Evolutionary conservation across 2,888 invertebrate species (phyloP).

Genomic region (Zootermopsis nevadensis): DNA sequence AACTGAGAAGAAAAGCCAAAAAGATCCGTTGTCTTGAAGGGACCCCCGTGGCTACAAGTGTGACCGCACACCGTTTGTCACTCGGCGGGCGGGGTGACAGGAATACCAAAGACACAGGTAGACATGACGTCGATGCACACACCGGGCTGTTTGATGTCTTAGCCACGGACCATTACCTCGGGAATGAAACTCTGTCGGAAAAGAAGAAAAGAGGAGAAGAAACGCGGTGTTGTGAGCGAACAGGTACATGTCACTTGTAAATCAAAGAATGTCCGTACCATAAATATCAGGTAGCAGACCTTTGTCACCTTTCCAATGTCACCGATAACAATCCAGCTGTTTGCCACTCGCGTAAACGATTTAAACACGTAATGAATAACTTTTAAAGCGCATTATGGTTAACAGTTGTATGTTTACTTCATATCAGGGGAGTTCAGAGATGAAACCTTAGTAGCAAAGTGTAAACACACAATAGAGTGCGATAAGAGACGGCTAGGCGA

Average conservation of each 20-base stretch:
- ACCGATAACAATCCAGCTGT: conserved; percentile 18
- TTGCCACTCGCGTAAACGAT: background rate
- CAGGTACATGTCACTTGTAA: conserved; percentile 3
- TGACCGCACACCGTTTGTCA: conserved; percentile 47
- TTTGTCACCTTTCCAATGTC: background rate
- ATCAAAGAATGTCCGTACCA: background rate
- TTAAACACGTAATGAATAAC: background rate
- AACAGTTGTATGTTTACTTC: background rate
- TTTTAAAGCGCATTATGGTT: background rate
- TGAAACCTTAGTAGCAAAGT: no score
- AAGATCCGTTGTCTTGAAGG: background rate
- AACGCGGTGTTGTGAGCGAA: background rate
- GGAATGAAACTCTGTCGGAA: conserved; percentile 40
- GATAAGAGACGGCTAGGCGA: no score
- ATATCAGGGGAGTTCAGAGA: no score
- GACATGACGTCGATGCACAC: background rate
- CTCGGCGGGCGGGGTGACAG: conserved; percentile 39
- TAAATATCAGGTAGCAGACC: background rate
- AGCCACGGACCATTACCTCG: conserved; percentile 47
- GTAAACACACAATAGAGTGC: no score
- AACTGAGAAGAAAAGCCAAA: background rate
- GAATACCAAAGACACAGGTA: conserved; percentile 31
- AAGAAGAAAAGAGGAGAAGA: background rate
- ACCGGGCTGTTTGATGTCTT: conserved; percentile 47
- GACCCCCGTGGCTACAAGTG: conserved; percentile 26